Evolutionary conservation across 2,797 vertebrate genomes (phyloP), one percentile per base, ranked within the genome.

Genomic region (Trachops cirrhosus): DNA sequence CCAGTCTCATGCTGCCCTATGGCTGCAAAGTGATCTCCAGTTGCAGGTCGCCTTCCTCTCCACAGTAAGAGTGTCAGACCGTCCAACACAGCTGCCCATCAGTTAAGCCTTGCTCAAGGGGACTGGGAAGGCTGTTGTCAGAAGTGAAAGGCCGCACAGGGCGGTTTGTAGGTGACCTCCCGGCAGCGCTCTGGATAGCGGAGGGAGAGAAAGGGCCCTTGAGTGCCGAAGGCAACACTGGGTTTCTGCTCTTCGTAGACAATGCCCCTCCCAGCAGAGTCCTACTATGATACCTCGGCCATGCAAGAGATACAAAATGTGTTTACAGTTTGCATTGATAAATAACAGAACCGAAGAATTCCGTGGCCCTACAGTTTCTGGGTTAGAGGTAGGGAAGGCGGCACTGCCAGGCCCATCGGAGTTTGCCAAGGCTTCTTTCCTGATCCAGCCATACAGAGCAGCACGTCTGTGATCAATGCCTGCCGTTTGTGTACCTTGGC

Each of bases 401-500:
- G 71, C 50, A 21, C 9, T 86, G 39, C 10, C 34, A 39, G 44
- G 18, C 64, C 78, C 18, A 11, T 75, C 24, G 11, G 44, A 62
- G 39, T 59, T 90, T 59, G 62, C 52, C 2, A 11, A 50, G 29
- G 37, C 29, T n/a, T 71, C 19, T 78, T 93, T 95, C 22, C 74
- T 44, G 50, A 91, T 54, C 77, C 46, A 79, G 22, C 37, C 70
- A 71, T 4, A 5, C 15, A 19, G 82, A 79, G 82, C 44, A 64
- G 48, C 16, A 86, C 18, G 22, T 84, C 41, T 86, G 41, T 59
- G 50, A 70, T 73, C 84, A 50, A 54, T 44, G 19, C 37, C 79
- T 57, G 39, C 59, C 68, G 71, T 75, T 94, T 93, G 78, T 96
- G 95, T 79, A 77, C 62, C 32, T 89, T 75, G 64, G 86, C 84